These are phyloP conservation scores for Sphecodes monilicornis DNA, from an alignment of 2,888 invertebrate species.

Conservation along the genomic window DNA sequence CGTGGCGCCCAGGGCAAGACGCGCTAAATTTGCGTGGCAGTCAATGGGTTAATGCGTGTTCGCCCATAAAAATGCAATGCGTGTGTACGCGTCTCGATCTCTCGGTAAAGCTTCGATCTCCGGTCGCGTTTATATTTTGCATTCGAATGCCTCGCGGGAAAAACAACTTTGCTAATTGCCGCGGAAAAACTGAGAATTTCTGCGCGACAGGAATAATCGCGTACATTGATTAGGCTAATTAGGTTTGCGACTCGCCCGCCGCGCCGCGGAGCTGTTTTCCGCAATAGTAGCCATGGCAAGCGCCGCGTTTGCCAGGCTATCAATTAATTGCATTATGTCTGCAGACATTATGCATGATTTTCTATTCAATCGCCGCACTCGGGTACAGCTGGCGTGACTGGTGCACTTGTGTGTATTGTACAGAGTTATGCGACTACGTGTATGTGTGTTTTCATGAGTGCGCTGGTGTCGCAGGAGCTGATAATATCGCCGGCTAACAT, in stretches of 20 bases:
- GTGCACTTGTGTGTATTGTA: constrained; percentile 25
- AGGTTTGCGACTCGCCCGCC: constrained; percentile 50
- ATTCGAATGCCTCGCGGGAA: constrained; percentile 52
- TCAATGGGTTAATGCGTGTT: too few relatives aligned
- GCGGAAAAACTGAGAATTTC: constrained; percentile 12
- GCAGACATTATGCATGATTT: constrained; percentile 51
- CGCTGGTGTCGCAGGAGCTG: constrained; percentile 22
- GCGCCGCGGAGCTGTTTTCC: constrained; percentile 4
- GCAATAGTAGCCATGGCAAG: neutral
- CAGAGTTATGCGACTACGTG: neutral
- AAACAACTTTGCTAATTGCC: constrained; percentile 35
- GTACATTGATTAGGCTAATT: constrained; percentile 62
- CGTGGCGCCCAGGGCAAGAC: too few relatives aligned
- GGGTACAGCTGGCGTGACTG: constrained; percentile 46
- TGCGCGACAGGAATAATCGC: constrained; percentile 22
- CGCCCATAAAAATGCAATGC: neutral
- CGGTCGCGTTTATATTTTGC: constrained; percentile 15
- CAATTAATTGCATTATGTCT: constrained; percentile 64
- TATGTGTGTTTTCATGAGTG: constrained; percentile 42
- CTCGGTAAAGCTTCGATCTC: neutral
- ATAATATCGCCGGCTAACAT: constrained; percentile 45
- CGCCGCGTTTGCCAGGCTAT: constrained; percentile 36
- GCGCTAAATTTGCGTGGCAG: too few relatives aligned
- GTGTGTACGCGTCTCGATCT: neutral
- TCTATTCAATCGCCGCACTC: constrained; percentile 56